A percentile compares a stretch with the other conserved stretches of the same genome.
Evolutionary conservation across 2,888 invertebrate species (phyloP).

Genomic region (Azorinus chamasolen): DNA sequence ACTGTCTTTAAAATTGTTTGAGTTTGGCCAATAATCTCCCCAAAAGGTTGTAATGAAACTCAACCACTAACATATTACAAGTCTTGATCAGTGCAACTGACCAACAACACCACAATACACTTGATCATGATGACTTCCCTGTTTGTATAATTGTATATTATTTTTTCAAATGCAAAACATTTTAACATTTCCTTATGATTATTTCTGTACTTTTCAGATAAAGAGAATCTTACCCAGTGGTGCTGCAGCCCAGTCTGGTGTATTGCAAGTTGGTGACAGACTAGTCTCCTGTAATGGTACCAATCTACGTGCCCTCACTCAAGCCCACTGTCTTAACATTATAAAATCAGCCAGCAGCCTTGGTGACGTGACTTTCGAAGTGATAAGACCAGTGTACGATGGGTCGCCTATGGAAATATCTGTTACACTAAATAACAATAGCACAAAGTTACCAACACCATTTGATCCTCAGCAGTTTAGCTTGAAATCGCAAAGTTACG

Average conservation of each 20-base stretch:
- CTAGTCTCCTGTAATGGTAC: constrained; percentile 94
- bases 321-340: constrained; percentile 94
- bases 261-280: constrained; percentile 94
- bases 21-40: too few relatives aligned
- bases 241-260: constrained; percentile 90
- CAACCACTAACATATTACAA: too few relatives aligned
- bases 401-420: constrained; percentile 70
- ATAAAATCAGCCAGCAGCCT: constrained; percentile 94
- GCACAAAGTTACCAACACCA: constrained; percentile 12
- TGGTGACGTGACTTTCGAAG: constrained; percentile 88
- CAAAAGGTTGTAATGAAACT: too few relatives aligned
- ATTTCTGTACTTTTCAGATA: constrained; percentile 72
- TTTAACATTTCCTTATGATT: too few relatives aligned
- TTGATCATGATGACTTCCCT: too few relatives aligned
- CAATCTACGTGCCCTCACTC: constrained; percentile 93
- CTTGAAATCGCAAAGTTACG: constrained; percentile 60
- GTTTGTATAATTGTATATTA: too few relatives aligned
- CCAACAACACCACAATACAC: too few relatives aligned
- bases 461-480: constrained; percentile 61
- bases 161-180: too few relatives aligned
- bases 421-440: constrained; percentile 58
- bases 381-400: constrained; percentile 86
- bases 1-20: too few relatives aligned
- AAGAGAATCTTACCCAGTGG: constrained; percentile 80
- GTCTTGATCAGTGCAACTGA: too few relatives aligned